A percentile compares a stretch with the other conserved stretches of the same genome.
Evolutionary conservation across 2,888 invertebrate genomes (phyloP).

Genomic region (Silvanus unidentatus): DNA sequence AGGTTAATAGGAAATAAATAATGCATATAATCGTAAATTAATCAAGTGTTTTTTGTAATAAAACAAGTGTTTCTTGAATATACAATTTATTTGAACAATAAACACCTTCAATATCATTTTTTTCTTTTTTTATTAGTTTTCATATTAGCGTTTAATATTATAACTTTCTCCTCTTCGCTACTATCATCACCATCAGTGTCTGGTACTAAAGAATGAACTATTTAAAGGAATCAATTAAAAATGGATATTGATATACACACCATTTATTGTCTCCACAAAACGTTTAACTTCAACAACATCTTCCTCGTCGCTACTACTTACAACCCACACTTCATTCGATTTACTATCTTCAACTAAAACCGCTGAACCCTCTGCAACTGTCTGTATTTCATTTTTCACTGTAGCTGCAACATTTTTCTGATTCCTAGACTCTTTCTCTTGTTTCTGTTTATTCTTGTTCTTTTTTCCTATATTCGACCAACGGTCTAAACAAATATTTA

Average conservation of each 20-base stretch:
- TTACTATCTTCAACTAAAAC: constrained; percentile 40
- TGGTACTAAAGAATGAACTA: not conserved
- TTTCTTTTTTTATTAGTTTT: constrained; percentile 29
- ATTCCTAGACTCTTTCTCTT: not conserved
- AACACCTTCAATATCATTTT: too few species aligned
- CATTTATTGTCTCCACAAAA: not conserved
- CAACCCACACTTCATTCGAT: constrained; percentile 25
- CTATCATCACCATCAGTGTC: constrained; percentile 14
- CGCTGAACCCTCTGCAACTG: constrained; percentile 38
- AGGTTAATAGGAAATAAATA: too few species aligned
- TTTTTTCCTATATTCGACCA: constrained; percentile 27
- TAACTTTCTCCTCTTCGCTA: constrained; percentile 43
- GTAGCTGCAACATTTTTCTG: constrained; percentile 14
- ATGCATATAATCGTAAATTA: too few species aligned
- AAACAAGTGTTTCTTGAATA: too few species aligned
- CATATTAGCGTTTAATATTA: constrained; percentile 36
- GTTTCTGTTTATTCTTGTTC: constrained; percentile 28
- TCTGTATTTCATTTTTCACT: constrained; percentile 15
- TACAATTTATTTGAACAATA: too few species aligned
- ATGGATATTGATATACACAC: not conserved
- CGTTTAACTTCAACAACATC: constrained; percentile 17
- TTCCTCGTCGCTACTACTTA: constrained; percentile 35
- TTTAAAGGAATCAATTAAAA: too few species aligned
- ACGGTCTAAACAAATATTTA: constrained; percentile 31
- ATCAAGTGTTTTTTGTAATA: too few species aligned